Conservation (phyloP, 2,888 invertebrate genomes). For the Parnassius glacialis region DNA sequence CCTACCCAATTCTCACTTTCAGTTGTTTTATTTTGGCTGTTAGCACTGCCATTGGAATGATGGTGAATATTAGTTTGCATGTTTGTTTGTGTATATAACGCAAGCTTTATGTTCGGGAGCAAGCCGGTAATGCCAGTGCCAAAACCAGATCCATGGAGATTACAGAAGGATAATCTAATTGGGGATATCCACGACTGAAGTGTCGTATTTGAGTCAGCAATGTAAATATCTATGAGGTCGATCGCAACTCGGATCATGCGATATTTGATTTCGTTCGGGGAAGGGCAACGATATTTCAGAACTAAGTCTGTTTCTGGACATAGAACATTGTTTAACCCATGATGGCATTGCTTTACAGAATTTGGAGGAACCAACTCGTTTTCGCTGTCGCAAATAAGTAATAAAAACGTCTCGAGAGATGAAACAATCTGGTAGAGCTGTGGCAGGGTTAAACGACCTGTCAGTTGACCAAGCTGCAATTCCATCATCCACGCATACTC, state of each 20-base stretch:
- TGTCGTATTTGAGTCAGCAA: slow-evolving; percentile 94
- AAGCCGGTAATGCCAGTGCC: slow-evolving; percentile 94
- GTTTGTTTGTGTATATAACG: slow-evolving; percentile 85
- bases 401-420: slow-evolving; percentile 92
- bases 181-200: slow-evolving; percentile 94
- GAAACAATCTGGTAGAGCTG: slow-evolving; percentile 93
- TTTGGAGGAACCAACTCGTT: slow-evolving; percentile 93
- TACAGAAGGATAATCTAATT: slow-evolving; percentile 93
- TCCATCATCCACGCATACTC: slow-evolving; percentile 99
- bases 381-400: slow-evolving; percentile 93
- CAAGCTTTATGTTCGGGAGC: slow-evolving; percentile 85
- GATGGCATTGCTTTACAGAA: slow-evolving; percentile 88
- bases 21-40: slow-evolving; percentile 56
- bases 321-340: slow-evolving; percentile 85
- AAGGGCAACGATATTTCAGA: slow-evolving; percentile 88
- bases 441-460: slow-evolving; percentile 93
- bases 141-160: slow-evolving; percentile 96
- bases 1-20: slow-evolving; percentile 92
- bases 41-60: slow-evolving; percentile 77
- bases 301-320: slow-evolving; percentile 86
- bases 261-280: slow-evolving; percentile 94
- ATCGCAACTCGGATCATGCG: slow-evolving; percentile 94
- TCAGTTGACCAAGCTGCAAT: slow-evolving; percentile 94
- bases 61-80: slow-evolving; percentile 77
- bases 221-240: slow-evolving; percentile 93